phyloP scores from a whole-genome alignment of 2,113 vertebrate species.

The Otis tarda region DNA sequence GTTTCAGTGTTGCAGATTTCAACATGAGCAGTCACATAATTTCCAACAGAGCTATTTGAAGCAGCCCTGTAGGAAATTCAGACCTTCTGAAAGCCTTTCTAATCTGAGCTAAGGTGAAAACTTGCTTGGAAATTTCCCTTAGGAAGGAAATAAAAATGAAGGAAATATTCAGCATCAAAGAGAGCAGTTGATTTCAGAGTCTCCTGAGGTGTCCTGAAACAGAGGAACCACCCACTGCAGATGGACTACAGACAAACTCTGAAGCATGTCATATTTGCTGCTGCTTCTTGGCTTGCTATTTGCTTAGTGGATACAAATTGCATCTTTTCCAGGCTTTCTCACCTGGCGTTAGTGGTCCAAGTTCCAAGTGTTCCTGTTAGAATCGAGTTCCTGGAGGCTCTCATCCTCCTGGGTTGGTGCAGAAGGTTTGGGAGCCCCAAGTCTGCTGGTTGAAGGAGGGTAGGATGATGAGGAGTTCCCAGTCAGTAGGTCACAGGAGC shows the following conservation, averaged over 20 bases:
- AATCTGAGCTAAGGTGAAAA: not conserved
- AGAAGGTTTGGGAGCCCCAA: not conserved
- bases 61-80: not conserved
- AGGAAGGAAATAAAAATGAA: not conserved
- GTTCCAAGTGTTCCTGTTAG: not conserved
- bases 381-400: rapidly evolving
- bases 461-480: not conserved
- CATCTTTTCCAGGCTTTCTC: not conserved
- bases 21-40: not conserved
- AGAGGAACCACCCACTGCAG: not conserved
- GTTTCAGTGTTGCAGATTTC: not conserved
- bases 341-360: not conserved
- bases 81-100: not conserved
- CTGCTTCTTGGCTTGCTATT: not conserved
- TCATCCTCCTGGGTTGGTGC: not conserved
- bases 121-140: not conserved
- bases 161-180: not conserved
- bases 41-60: not conserved
- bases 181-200: not conserved
- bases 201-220: not conserved
- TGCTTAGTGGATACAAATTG: not conserved
- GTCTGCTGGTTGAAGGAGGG: not conserved
- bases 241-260: not conserved
- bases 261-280: not conserved
- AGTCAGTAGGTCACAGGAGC: not conserved